phyloP scores from a whole-genome alignment of 2,113 vertebrate genomes.

The Henicopernis longicauda region DNA sequence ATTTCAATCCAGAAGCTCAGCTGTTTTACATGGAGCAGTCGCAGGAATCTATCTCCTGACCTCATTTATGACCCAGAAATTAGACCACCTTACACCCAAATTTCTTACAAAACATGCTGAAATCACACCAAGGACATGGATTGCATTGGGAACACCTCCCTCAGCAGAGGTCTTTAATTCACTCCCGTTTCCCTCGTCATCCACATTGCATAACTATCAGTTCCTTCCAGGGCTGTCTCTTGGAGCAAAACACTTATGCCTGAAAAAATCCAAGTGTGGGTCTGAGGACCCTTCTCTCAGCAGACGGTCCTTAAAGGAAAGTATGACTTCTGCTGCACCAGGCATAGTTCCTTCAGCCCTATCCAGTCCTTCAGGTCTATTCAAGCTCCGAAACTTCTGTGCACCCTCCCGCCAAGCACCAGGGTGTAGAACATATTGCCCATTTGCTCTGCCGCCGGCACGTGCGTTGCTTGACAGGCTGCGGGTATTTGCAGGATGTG shows the following conservation, averaged over 20 bases:
- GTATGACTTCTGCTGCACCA: background rate
- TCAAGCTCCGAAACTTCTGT: background rate
- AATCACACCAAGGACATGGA: background rate
- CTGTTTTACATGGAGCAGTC: background rate
- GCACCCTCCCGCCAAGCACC: background rate
- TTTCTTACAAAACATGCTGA: background rate
- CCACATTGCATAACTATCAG: rapidly evolving
- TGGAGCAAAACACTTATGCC: background rate
- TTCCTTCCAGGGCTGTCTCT: background rate
- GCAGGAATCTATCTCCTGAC: background rate
- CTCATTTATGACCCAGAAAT: background rate
- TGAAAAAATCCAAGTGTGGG: background rate
- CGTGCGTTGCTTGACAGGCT: background rate
- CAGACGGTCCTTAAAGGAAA: background rate
- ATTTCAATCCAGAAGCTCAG: background rate
- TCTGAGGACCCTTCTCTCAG: background rate
- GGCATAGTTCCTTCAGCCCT: background rate
- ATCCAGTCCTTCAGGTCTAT: background rate
- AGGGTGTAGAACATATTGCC: background rate
- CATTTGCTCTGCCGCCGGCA: background rate
- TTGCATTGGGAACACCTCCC: background rate
- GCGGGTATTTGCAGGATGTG: background rate
- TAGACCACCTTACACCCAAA: background rate
- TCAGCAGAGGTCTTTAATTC: background rate
- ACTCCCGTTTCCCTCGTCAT: background rate